A percentile compares a stretch with the other conserved stretches of the same genome.
Conservation (phyloP, 2,888 invertebrate genomes). For the Caenorhabditis sp. region DNA sequence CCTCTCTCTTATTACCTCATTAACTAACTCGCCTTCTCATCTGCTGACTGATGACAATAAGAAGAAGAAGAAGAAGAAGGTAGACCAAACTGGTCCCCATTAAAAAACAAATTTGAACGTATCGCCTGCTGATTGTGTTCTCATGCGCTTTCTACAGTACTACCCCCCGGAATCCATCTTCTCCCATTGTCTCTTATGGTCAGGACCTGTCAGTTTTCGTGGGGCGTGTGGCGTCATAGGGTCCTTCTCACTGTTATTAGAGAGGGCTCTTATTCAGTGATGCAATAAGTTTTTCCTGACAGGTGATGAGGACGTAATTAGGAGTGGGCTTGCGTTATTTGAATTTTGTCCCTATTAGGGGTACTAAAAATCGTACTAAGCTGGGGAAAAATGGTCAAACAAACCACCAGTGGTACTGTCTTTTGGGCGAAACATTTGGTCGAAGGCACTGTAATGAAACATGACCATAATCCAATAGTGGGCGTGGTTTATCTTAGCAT, state of each 20-base stretch:
- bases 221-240: slow-evolving; percentile 13
- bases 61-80: too few relatives aligned
- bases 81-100: neutral
- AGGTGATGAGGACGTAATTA: slow-evolving; percentile 16
- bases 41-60: neutral
- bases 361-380: neutral
- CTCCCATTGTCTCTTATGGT: neutral
- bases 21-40: neutral
- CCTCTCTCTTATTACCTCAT: neutral
- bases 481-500: too few relatives aligned
- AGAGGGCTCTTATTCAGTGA: neutral
- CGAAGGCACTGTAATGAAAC: too few relatives aligned
- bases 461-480: too few relatives aligned
- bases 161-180: neutral
- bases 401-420: too few relatives aligned
- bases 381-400: too few relatives aligned
- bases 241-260: neutral
- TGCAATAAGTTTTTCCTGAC: slow-evolving; percentile 12
- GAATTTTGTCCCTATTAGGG: neutral
- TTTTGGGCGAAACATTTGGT: too few relatives aligned
- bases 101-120: too few relatives aligned
- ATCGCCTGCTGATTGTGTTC: slow-evolving; percentile 10
- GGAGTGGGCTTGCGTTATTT: neutral
- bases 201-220: neutral
- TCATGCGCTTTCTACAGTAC: neutral